Evolutionary conservation across 2,113 vertebrate species (phyloP).

Genomic region (Trachemys scripta): DNA sequence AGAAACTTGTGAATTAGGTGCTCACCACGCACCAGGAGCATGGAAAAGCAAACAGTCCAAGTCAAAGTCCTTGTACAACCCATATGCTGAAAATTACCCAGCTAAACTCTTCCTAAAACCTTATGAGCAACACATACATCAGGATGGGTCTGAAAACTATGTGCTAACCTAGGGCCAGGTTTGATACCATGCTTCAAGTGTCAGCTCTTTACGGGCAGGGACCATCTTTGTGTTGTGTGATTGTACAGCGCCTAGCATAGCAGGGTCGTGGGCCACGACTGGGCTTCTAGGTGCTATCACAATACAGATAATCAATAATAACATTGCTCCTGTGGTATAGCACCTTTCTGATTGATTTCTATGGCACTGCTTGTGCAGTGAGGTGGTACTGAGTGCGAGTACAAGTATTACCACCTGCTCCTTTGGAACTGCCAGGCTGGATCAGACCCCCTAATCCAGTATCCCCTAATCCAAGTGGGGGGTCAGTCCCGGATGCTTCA

Average conservation of each 20-base stretch:
- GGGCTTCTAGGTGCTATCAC: neutral
- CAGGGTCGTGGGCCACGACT: neutral
- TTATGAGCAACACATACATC: neutral
- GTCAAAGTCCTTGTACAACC: neutral
- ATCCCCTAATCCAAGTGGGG: rapidly evolving
- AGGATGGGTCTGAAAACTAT: neutral
- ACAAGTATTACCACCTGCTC: rapidly evolving
- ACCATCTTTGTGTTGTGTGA: neutral
- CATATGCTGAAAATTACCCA: neutral
- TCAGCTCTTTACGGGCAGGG: neutral
- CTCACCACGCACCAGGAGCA: too few relatives aligned
- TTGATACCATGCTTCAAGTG: neutral
- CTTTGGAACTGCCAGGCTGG: neutral
- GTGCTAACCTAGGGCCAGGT: neutral
- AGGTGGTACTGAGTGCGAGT: rapidly evolving
- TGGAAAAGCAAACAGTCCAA: neutral
- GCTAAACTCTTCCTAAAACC: neutral
- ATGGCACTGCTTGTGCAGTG: neutral
- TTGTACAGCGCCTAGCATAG: neutral
- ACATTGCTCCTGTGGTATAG: neutral
- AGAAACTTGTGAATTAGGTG: neutral
- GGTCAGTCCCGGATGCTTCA: neutral
- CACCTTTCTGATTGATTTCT: neutral
- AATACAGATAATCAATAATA: neutral
- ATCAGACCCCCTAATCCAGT: neutral